A percentile compares a stretch with the other conserved stretches of the same genome.
These are phyloP conservation scores for Xylota sylvarum DNA, from an alignment of 2,888 invertebrate genomes.

Conservation along the genomic window DNA sequence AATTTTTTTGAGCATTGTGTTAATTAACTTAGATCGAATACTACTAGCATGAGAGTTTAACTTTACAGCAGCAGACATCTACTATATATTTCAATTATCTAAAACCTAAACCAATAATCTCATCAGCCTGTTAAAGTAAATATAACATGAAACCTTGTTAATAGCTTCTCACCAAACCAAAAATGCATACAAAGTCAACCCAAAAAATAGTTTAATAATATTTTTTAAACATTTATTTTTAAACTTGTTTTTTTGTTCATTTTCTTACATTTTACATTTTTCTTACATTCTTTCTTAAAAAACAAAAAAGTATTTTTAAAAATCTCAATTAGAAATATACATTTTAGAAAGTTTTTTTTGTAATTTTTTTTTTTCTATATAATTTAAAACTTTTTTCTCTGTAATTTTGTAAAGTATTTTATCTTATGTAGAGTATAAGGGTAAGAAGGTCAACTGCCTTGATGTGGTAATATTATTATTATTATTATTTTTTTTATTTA, in stretches of 20 bases:
- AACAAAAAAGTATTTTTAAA: neutral
- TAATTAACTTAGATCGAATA: constrained; percentile 51
- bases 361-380: constrained; percentile 17
- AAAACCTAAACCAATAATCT: constrained; percentile 42
- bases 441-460: constrained; percentile 21
- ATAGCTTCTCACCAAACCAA: constrained; percentile 62
- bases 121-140: constrained; percentile 55
- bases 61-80: constrained; percentile 59
- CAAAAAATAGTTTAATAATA: constrained; percentile 42
- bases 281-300: constrained; percentile 23
- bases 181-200: constrained; percentile 63
- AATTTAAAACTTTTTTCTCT: constrained; percentile 10
- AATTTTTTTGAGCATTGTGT: constrained; percentile 67
- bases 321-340: constrained; percentile 6
- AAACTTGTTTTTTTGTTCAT: constrained; percentile 15
- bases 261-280: constrained; percentile 36
- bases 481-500: neutral
- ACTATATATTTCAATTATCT: constrained; percentile 23
- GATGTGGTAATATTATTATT: too few species aligned
- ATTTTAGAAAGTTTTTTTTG: constrained; percentile 13
- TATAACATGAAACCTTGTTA: constrained; percentile 55
- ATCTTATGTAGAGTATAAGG: constrained; percentile 27
- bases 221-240: constrained; percentile 33
- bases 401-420: constrained; percentile 43
- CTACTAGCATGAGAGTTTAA: constrained; percentile 68